Percentiles rank a stretch among this genome's conserved stretches.
Evolutionary conservation across 2,888 invertebrate species (phyloP).

Genomic region (Stenoptilia bipunctidactyla): DNA sequence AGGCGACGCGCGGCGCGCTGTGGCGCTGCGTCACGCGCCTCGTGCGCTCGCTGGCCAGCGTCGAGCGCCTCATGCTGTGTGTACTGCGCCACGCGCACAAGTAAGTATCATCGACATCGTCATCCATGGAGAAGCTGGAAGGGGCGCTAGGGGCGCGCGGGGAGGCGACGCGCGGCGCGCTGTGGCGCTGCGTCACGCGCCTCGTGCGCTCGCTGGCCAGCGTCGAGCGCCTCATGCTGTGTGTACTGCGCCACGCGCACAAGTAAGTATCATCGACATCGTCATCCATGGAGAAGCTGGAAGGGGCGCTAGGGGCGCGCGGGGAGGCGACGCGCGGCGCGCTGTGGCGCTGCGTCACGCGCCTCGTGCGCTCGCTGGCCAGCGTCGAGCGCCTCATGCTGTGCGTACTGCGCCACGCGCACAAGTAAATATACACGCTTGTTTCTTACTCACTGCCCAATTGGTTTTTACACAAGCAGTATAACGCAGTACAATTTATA

Average conservation of each 20-base stretch:
- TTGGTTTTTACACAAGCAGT: too few species aligned
- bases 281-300: too few species aligned
- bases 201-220: too few species aligned
- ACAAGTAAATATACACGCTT: too few species aligned
- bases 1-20: conserved; percentile 19
- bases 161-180: background rate
- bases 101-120: conserved; percentile 43
- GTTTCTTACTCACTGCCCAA: too few species aligned
- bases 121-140: too few species aligned
- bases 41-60: conserved; percentile 54
- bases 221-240: background rate
- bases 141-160: too few species aligned
- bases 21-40: conserved; percentile 46
- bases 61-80: conserved; percentile 55
- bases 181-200: background rate
- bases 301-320: too few species aligned
- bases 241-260: background rate
- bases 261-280: too few species aligned
- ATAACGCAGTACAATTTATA: too few species aligned
- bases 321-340: background rate
- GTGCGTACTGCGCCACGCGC: background rate
- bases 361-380: too few species aligned
- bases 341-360: background rate
- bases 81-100: conserved; percentile 38
- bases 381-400: background rate